phyloP scores from a whole-genome alignment of 2,797 vertebrate species.

The Chiroxiphia lanceolata region DNA sequence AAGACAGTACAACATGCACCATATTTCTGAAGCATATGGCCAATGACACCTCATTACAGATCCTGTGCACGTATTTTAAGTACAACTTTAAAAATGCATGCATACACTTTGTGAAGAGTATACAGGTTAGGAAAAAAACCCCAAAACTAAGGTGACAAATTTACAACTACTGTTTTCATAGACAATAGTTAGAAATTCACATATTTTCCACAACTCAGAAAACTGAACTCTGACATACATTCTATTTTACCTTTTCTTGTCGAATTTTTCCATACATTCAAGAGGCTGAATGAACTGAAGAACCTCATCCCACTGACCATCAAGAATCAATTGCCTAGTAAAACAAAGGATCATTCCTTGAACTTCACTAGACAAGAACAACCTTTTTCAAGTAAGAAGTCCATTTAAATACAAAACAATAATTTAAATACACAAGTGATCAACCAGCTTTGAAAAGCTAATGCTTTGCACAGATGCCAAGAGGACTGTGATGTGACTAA shows the following conservation, averaged over 20 bases:
- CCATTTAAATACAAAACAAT: background rate
- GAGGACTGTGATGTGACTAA: background rate
- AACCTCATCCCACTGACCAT: slow-evolving; percentile 98
- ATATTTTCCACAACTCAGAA: background rate
- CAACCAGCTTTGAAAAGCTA: background rate
- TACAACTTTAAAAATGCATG: background rate
- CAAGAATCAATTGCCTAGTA: slow-evolving; percentile 90
- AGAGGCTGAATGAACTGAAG: slow-evolving; percentile 98
- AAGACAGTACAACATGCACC: background rate
- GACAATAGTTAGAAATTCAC: background rate
- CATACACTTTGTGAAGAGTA: background rate
- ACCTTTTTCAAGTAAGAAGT: background rate
- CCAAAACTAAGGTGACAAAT: background rate
- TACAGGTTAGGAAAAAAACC: background rate
- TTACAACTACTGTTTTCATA: background rate
- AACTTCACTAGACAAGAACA: background rate
- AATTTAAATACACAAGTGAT: background rate
- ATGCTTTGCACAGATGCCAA: background rate
- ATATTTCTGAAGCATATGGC: background rate
- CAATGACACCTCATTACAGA: background rate
- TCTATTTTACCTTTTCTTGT: slow-evolving; percentile 88
- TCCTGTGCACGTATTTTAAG: rapidly evolving
- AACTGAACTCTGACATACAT: background rate
- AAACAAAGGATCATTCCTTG: background rate
- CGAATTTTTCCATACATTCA: slow-evolving; percentile 96